Conservation (phyloP, 2,888 invertebrate species). For the Seladonia tumulorum region DNA sequence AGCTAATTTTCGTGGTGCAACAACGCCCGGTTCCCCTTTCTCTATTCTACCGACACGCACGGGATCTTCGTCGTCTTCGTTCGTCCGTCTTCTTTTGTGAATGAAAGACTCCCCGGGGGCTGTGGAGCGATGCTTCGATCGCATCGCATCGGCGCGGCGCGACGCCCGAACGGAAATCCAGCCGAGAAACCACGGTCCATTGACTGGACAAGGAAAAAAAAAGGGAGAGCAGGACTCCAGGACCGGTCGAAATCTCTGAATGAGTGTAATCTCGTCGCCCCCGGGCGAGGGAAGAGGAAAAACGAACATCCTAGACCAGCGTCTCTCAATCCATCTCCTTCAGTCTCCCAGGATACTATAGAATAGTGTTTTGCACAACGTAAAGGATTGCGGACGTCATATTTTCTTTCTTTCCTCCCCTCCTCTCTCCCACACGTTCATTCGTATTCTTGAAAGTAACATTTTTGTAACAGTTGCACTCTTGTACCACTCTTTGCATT, state of each 20-base stretch:
- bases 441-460: too few relatives aligned
- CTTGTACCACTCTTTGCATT: neutral
- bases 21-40: constrained; percentile 42
- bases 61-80: neutral
- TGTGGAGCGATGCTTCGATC: constrained; percentile 51
- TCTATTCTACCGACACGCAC: neutral
- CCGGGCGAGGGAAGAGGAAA: constrained; percentile 48
- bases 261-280: constrained; percentile 80
- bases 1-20: constrained; percentile 68
- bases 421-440: too few relatives aligned
- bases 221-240: constrained; percentile 48
- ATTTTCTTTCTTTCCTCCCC: too few relatives aligned
- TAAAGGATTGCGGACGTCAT: neutral
- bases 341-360: neutral
- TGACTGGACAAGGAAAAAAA: constrained; percentile 60
- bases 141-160: constrained; percentile 25
- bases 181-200: constrained; percentile 53
- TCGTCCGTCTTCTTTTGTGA: constrained; percentile 45
- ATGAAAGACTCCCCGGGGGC: constrained; percentile 69
- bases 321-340: constrained; percentile 30
- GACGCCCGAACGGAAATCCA: constrained; percentile 45
- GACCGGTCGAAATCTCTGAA: constrained; percentile 77
- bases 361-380: neutral
- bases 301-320: constrained; percentile 36
- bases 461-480: neutral